These are phyloP conservation scores for Anhinga anhinga DNA, from an alignment of 2,113 vertebrate genomes.

Conservation along the genomic window DNA sequence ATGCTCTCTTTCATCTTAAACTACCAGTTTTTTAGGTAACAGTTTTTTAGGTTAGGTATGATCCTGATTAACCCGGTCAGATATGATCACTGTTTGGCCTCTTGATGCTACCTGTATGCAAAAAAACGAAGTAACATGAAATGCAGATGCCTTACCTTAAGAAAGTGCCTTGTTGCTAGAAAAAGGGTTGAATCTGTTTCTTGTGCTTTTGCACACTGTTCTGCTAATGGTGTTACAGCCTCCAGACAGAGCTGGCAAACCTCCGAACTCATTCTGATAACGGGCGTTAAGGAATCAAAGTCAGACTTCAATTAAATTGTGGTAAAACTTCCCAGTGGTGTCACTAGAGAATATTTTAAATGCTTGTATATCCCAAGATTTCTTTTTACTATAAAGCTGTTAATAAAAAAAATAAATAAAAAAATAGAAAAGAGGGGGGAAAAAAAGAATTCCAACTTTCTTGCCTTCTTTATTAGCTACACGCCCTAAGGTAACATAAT, in stretches of 20 bases:
- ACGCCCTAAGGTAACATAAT: not conserved
- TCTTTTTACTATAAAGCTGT: not conserved
- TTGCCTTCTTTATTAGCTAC: not conserved
- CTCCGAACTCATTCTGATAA: constrained; percentile 93
- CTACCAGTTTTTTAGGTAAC: not conserved
- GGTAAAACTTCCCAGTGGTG: not conserved
- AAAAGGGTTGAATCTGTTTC: constrained; percentile 95
- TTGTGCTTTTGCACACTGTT: constrained; percentile 95
- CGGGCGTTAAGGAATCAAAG: constrained; percentile 3
- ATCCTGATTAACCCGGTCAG: not conserved
- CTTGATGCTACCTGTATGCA: not conserved
- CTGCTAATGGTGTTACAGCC: constrained; percentile 92
- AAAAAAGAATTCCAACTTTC: not conserved
- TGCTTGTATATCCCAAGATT: not conserved
- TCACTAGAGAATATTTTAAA: not conserved
- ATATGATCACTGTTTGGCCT: not conserved
- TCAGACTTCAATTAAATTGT: not conserved
- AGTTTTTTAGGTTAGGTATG: not conserved
- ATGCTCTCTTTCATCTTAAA: not conserved
- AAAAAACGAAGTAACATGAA: rapidly evolving
- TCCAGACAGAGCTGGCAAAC: constrained; percentile 97
- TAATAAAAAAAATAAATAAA: not conserved
- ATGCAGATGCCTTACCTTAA: constrained; percentile 80
- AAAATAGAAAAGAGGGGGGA: too few species aligned
- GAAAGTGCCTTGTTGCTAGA: constrained; percentile 95